phyloP scores from a whole-genome alignment of 2,888 invertebrate genomes.

The Aspidapion aeneum region DNA sequence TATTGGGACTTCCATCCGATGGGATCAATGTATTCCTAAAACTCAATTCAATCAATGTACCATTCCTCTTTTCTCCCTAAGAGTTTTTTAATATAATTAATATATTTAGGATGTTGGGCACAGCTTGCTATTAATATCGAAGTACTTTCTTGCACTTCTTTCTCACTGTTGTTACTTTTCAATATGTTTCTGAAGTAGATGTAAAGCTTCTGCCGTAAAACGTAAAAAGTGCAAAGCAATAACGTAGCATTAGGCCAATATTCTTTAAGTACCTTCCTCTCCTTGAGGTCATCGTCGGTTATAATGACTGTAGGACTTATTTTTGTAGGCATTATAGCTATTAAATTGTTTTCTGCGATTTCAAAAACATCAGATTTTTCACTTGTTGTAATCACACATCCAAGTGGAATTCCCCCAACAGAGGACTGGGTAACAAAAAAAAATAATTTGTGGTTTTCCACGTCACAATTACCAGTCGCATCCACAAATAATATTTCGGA shows the following conservation, averaged over 20 bases:
- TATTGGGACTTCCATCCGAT: too few relatives aligned
- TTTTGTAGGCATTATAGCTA: neutral
- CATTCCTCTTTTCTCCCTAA: neutral
- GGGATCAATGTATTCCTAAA: too few relatives aligned
- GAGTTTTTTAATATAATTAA: neutral
- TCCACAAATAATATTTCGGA: conserved; percentile 20
- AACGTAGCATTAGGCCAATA: neutral
- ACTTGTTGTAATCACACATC: neutral
- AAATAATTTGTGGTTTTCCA: conserved; percentile 4
- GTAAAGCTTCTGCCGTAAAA: neutral
- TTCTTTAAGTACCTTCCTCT: conserved; percentile 5
- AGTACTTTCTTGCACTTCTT: neutral
- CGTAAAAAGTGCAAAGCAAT: neutral
- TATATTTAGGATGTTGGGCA: neutral
- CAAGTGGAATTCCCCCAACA: neutral
- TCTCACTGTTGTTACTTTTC: neutral
- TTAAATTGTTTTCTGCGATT: neutral
- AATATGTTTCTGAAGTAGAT: neutral
- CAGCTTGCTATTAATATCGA: neutral
- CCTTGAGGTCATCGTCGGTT: conserved; percentile 6
- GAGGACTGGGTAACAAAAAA: conserved; percentile 14
- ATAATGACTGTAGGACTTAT: neutral
- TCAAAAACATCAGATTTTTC: neutral
- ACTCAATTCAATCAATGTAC: too few relatives aligned
- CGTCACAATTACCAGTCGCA: conserved; percentile 6